Base-by-base conservation (phyloP, 2,888 invertebrate genomes). In the Tenthredo scrophulariae region DNA sequence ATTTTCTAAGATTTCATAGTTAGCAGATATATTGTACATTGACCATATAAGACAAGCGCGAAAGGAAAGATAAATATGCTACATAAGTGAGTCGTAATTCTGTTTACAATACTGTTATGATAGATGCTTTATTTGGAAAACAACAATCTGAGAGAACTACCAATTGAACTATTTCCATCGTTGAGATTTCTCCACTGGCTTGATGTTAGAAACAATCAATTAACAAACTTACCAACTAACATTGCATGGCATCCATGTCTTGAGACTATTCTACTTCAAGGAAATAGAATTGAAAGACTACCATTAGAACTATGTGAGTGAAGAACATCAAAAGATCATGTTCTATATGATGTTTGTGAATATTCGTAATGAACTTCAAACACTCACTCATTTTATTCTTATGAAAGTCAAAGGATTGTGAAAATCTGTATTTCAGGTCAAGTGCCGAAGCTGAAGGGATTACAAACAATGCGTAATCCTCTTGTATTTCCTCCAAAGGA, bases 401-500 rank as follows among this genome's bases (percentile, higher is more conserved):
- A 65, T 13, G 62, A 29, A 29, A 62, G 29, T 62, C 10, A 22
- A 26, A 26, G 22, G 9, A 33, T 26, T 29, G 6, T 6, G 33
- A 0, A 33, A 43, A 84, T 80, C n/a, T 46, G 86, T 84, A 40
- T 86, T 88, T 26, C 85, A 94, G 95, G 95, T 85, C 89, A 95
- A 6, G 93, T 96, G 18, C 91, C 93, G 29, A 95, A 94, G 86
- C 92, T 96, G 86, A 95, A 95, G 93, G 95, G 95, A 13, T 92
- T 96, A 3, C 96, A 96, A 91, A 87, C 96, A 67, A 92, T 94
- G 65, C 94, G 95, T 67, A 96, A 96, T 91, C 96, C 96, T 0
- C 88, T 96, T 13, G 91, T 89, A 50, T 95, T 94, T 90, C 96
- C 96, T 15, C 94, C 95, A 29, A 91, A 91, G 86, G 94, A 95